A percentile compares a stretch with the other conserved stretches of the same genome.
Evolutionary conservation across 1,140 invertebrate species (phyloP).

Genomic region (Diorhabda carinulata): DNA sequence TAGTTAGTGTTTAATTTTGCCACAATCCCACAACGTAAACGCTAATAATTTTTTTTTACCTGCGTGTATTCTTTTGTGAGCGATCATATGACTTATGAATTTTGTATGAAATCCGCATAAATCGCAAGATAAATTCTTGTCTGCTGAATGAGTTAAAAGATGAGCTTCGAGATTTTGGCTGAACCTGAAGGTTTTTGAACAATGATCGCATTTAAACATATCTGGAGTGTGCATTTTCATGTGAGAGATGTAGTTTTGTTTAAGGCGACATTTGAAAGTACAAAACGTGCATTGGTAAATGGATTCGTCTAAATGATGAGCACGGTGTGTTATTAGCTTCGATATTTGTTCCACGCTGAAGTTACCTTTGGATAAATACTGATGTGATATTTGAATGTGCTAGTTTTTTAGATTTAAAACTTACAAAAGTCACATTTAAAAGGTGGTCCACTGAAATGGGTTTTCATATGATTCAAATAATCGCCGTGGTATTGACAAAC

Average conservation of each 20-base stretch:
- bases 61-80: constrained; percentile 63
- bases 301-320: constrained; percentile 45
- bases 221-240: constrained; percentile 46
- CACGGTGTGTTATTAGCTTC: constrained; percentile 42
- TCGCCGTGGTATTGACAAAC: constrained; percentile 61
- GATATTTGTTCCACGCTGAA: constrained; percentile 41
- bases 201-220: constrained; percentile 44
- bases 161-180: constrained; percentile 58
- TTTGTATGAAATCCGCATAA: constrained; percentile 65
- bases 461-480: constrained; percentile 63
- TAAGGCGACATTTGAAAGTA: constrained; percentile 54
- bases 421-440: constrained; percentile 62
- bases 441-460: constrained; percentile 61
- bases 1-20: no score
- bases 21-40: no score
- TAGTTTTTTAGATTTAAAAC: constrained; percentile 10
- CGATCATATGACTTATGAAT: constrained; percentile 63
- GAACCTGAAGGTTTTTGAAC: constrained; percentile 44
- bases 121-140: constrained; percentile 57
- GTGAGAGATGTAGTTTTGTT: constrained; percentile 51
- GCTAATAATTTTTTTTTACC: constrained; percentile 39
- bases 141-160: constrained; percentile 53
- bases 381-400: background rate
- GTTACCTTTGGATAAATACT: constrained; percentile 37
- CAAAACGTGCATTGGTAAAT: constrained; percentile 49